These are phyloP conservation scores for Netelia melanura DNA, from an alignment of 2,888 invertebrate genomes.

Conservation along the genomic window DNA sequence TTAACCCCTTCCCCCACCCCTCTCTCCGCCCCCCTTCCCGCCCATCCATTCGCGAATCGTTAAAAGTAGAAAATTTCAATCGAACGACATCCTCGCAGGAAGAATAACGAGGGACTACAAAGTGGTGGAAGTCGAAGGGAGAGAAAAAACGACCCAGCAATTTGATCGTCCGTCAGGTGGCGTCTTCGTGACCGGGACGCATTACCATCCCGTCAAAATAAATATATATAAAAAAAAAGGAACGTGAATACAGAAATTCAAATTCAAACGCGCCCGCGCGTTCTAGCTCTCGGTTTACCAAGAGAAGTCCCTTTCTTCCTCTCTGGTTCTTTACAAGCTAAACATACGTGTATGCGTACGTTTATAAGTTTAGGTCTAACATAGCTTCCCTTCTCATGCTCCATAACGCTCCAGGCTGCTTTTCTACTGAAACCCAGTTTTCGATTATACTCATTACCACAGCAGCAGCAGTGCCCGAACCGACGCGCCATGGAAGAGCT, in stretches of 20 bases:
- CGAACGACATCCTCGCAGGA: neutral
- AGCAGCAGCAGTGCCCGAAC: slow-evolving; percentile 24
- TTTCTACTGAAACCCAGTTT: slow-evolving; percentile 78
- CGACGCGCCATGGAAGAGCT: slow-evolving; percentile 40
- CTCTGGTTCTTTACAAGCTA: neutral
- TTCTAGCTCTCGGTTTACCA: slow-evolving; percentile 42
- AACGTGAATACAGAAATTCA: slow-evolving; percentile 78
- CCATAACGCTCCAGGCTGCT: slow-evolving; percentile 79
- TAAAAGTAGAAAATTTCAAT: neutral
- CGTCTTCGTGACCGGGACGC: slow-evolving; percentile 82
- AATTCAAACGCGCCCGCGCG: slow-evolving; percentile 80
- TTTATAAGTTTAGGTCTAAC: slow-evolving; percentile 38
- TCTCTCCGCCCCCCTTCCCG: too few species aligned
- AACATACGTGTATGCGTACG: slow-evolving; percentile 33
- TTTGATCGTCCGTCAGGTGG: slow-evolving; percentile 83
- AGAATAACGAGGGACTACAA: slow-evolving; percentile 4
- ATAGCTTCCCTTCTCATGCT: slow-evolving; percentile 28
- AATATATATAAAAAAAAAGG: slow-evolving; percentile 31
- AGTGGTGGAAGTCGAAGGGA: slow-evolving; percentile 5
- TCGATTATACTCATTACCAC: slow-evolving; percentile 83
- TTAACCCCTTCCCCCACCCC: too few species aligned
- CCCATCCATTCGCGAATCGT: neutral
- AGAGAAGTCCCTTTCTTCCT: neutral
- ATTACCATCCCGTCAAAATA: slow-evolving; percentile 75
- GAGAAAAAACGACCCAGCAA: slow-evolving; percentile 74